phyloP scores from a whole-genome alignment of 2,797 vertebrate genomes.

The Coregonus sp. region DNA sequence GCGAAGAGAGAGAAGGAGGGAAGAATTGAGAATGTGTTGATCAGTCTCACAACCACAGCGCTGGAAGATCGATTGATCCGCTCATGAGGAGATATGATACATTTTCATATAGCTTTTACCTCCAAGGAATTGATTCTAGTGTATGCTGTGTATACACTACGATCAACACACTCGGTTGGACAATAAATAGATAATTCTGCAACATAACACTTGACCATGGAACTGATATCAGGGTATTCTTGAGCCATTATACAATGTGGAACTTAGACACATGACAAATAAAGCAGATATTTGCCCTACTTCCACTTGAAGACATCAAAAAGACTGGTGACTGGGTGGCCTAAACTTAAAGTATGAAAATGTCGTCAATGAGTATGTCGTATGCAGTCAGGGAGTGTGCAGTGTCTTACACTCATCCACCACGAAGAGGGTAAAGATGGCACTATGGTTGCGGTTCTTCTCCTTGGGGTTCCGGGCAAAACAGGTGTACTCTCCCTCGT shows the following conservation, averaged over 20 bases:
- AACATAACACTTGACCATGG: no score
- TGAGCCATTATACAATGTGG: no score
- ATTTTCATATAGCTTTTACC: neutral
- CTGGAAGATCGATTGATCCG: neutral
- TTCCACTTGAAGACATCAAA: no score
- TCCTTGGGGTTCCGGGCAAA: slow-evolving; percentile 88
- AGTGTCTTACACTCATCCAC: slow-evolving; percentile 85
- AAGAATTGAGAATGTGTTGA: neutral
- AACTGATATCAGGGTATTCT: no score
- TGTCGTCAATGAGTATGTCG: neutral
- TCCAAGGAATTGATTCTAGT: neutral
- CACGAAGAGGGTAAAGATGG: slow-evolving; percentile 81
- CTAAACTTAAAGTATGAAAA: neutral
- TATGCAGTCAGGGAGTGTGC: neutral
- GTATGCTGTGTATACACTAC: neutral
- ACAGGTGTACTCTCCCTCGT: slow-evolving; percentile 88
- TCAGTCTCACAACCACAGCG: neutral
- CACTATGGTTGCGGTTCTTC: slow-evolving; percentile 81
- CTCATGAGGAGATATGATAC: neutral
- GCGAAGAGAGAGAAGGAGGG: neutral
- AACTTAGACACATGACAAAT: no score
- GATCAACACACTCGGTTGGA: neutral
- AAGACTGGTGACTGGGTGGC: no score
- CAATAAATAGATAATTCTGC: neutral
- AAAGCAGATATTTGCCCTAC: no score